Evolutionary conservation across 2,113 vertebrate species (phyloP), one percentile per base, ranked within the genome.

Genomic region (Protomyctophum bolini): DNA sequence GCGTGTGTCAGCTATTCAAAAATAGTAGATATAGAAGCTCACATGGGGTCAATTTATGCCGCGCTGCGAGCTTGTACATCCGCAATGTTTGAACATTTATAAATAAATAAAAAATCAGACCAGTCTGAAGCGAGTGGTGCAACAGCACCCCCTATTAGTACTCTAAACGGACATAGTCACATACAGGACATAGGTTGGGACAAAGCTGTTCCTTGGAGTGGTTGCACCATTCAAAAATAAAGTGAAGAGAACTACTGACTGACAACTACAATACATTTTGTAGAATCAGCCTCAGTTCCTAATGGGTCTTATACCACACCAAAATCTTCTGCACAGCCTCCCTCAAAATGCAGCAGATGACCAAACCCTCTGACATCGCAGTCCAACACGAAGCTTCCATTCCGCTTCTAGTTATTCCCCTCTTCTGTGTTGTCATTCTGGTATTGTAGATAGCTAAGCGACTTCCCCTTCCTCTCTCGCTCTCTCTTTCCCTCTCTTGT

Each of bases 361-460:
- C 47, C 69, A 54, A 56, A 87, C 79, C 84, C 75, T 63, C 71
- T 62, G 68, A 83, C 84, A 75, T 61, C 60, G 48, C 54, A 58
- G 2, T 73, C 68, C 69, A 80, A 65, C 73, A 82, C 77, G 58
- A 83, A 77, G 68, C 82, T 80, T 75, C 78, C 77, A 76, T 86
- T 79, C 76, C 81, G 70, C 33, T 41, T 41, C 33, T 41, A 41
- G 33, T 41, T 41, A 41, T 84, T 81, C 70, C 72, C 67, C 80
- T 72, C 85, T 81, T 72, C 85, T 90, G 85, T 86, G 78, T 89
- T 86, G 78, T 76, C 79, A 73, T 83, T 89, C 83, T 73, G 74
- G 76, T 81, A 77, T 88, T 90, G 81, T 90, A 75, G 75, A 79
- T 47, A 88, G 87, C 86, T 91, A 88, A 88, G 81, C 73, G 73